Percentiles rank a stretch among this genome's conserved stretches.
These are phyloP conservation scores for Octodon degus DNA, from an alignment of 2,113 vertebrate species.

Conservation along the genomic window DNA sequence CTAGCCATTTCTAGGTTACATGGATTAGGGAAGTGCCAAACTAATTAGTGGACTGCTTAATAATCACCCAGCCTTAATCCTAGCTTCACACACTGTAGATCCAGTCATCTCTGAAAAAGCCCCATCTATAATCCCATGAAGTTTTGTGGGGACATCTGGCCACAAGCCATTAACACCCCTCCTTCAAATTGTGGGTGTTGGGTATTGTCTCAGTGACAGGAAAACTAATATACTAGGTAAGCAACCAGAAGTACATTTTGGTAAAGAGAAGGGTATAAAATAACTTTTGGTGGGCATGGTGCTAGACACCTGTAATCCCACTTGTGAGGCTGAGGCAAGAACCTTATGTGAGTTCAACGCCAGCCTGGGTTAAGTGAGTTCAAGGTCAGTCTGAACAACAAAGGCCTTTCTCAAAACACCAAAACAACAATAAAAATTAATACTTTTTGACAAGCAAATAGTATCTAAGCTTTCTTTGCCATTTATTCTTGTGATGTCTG, in stretches of 20 bases:
- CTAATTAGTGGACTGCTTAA: background rate
- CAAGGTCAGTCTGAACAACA: background rate
- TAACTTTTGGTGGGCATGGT: background rate
- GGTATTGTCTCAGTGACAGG: background rate
- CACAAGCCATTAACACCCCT: background rate
- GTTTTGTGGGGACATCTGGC: background rate
- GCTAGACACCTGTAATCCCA: background rate
- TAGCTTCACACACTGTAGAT: background rate
- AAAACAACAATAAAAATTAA: background rate
- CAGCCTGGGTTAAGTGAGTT: background rate
- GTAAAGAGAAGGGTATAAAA: background rate
- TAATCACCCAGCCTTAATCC: background rate
- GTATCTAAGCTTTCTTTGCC: background rate
- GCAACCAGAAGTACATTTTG: background rate
- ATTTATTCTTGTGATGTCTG: background rate
- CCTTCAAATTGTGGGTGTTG: background rate
- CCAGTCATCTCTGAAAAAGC: background rate
- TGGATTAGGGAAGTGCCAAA: background rate
- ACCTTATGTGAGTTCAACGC: background rate
- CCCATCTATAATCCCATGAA: background rate
- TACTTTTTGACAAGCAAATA: background rate
- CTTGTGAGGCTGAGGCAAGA: background rate
- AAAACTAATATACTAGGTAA: background rate
- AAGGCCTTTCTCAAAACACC: background rate
- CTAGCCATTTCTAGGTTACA: background rate